Evolutionary conservation across 2,113 vertebrate genomes (phyloP), one percentile per base, ranked within the genome.

Genomic region (Peromyscus californicus): DNA sequence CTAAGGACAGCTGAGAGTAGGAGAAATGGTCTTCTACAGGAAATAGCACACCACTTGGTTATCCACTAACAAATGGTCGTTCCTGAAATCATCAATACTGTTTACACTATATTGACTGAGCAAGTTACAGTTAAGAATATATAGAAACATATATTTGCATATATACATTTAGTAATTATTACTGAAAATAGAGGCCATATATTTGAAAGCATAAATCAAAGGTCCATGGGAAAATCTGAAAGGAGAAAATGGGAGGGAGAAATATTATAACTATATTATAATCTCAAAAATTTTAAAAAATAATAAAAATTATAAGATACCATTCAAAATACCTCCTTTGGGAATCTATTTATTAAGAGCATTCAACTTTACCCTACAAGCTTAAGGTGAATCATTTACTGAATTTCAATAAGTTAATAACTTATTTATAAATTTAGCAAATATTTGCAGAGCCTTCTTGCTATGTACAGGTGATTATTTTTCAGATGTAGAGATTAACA

Each of bases 391-490:
- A 90, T 87, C 67, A 89, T 92, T 96, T 78, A 89, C n/a, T 95
- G 89, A 94, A 96, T 93, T 78, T 94, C 36, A 95, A 67, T 88
- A 85, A 65, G 22, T 48, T 57, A 97, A 95, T 96, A 21, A 91
- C 7, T 95, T 94, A 84, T 91, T 94, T 67, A 93, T 90, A 84
- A 97, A 69, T 93, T 95, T 95, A 90, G 33, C 65, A 97, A 96
- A 90, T 96, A 88, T 96, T 92, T 93, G 45, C 91, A 95, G 63
- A 92, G 78, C 0, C 54, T 82, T 89, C 67, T 17, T 7, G 65
- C 31, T 83, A 65, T 95, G 89, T 90, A 80, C 65, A 42, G 15
- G 36, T 92, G 42, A 72, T 96, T 92, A 93, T 67, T 92, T 85
- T 94, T 94, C 57, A 59, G 74, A 93, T 65, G 88, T 36, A 96